phyloP scores from a whole-genome alignment of 2,797 vertebrate species.

The Lithobates sylvaticus region DNA sequence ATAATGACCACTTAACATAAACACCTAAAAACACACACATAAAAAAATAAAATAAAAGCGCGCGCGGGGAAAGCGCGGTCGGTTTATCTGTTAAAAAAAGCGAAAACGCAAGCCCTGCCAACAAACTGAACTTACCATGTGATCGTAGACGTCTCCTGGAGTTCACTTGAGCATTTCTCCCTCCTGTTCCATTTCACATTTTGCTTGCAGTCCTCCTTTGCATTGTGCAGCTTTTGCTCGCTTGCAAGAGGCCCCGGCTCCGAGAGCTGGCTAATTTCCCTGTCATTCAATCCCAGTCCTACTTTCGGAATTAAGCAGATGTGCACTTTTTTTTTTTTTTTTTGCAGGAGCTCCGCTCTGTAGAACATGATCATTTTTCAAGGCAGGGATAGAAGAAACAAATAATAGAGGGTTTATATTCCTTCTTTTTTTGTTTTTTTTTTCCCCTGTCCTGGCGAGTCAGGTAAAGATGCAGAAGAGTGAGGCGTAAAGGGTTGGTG shows the following conservation, averaged over 20 bases:
- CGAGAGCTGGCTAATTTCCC: slow-evolving; percentile 69
- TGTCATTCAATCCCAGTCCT: slow-evolving; percentile 71
- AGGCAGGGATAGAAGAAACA: slow-evolving; percentile 66
- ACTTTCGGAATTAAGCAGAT: slow-evolving; percentile 84
- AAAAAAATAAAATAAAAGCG: neutral
- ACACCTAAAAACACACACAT: neutral
- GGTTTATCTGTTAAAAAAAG: neutral
- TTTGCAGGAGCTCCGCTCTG: slow-evolving; percentile 71
- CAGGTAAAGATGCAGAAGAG: slow-evolving; percentile 59
- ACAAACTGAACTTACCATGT: slow-evolving; percentile 80
- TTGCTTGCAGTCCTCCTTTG: slow-evolving; percentile 76
- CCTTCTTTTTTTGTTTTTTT: neutral
- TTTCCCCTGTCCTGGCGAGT: slow-evolving; percentile 21
- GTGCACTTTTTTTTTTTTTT: slow-evolving; percentile 77
- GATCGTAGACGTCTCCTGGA: slow-evolving; percentile 80
- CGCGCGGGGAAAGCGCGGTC: neutral
- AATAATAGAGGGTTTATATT: slow-evolving; percentile 31
- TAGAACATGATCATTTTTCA: slow-evolving; percentile 68
- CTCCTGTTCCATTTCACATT: slow-evolving; percentile 84
- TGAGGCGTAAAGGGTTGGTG: slow-evolving; percentile 66
- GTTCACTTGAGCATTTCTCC: slow-evolving; percentile 80
- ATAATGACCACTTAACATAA: neutral
- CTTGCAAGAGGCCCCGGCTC: slow-evolving; percentile 77
- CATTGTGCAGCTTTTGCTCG: slow-evolving; percentile 75
- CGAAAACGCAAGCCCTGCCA: neutral